Base-by-base conservation (phyloP, 2,888 invertebrate species). In the Epiblema foenella region DNA sequence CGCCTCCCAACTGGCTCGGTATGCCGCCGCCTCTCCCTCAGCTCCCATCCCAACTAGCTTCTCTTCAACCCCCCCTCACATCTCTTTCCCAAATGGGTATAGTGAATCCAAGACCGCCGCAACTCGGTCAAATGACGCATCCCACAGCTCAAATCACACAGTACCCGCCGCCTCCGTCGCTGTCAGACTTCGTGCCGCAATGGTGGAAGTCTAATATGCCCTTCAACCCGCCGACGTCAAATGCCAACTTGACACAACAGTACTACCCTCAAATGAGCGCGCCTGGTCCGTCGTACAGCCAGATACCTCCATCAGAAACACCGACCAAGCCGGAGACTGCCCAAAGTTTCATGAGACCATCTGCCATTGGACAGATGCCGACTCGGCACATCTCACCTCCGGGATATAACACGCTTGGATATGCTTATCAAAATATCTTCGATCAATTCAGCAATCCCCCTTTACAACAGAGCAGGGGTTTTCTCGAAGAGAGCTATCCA, bases 341-440 rank as follows among this genome's bases (percentile, higher is more conserved):
- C 59, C 79, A 81, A 0, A 82, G 78, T 33, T 90, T 86, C 74
- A 42, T 85, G 20, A 89, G 64, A 11, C 69, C 87, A 18, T 78
- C 87, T 0, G 79, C 86, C 0, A 85, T 89, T 1, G 89, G 89
- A 0, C 90, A 90, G 62, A 75, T 91, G 60, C 89, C 86, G 29
- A 81, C 84, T 0, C 65, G 90, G 17, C 91, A 89, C 74, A 89
- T 84, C 46, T 52, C 87, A 1, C 84, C 90, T 0, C 87, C 89
- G 0, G 89, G 85, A 63, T 91, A 89, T 74, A 94, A 88, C 73
- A 88, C 89, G 12, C 88, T 84, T 2, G 77, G 87, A 77, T 49
- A 58, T 5, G 49, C 49, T 1, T 58, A 67, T 11, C 64, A 39
- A 9, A 92, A 81, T 75, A 89, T 77, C 68, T 90, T 86, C 75